Evolutionary conservation across 2,113 vertebrate species (phyloP).

Genomic region (Elephas maximus): DNA sequence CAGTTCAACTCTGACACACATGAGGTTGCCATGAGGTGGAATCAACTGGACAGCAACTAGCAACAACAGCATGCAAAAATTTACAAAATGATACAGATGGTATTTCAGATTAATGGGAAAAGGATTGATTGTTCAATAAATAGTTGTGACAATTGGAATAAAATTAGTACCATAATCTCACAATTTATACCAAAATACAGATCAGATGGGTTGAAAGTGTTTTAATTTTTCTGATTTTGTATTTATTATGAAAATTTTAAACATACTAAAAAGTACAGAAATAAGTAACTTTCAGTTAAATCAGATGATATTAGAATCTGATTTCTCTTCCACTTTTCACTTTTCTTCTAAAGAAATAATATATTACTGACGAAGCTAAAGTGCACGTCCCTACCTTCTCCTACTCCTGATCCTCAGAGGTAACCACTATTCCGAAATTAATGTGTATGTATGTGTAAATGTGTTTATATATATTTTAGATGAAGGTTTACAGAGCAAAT

Average conservation of each 20-base stretch:
- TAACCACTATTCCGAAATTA: conserved; percentile 26
- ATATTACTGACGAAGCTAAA: background rate
- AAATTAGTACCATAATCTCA: background rate
- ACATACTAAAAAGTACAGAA: background rate
- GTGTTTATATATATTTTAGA: background rate
- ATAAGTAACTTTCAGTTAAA: background rate
- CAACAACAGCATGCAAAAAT: background rate
- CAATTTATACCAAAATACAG: conserved; percentile 1
- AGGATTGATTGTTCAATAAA: background rate
- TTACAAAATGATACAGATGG: background rate
- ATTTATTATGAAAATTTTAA: conserved; percentile 15
- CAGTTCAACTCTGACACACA: no score
- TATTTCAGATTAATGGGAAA: conserved; percentile 17
- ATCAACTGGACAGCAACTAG: background rate
- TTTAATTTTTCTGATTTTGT: background rate
- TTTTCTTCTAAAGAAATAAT: background rate
- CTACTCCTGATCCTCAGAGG: background rate
- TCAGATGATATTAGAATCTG: background rate
- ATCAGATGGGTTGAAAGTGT: background rate
- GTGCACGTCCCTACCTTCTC: background rate
- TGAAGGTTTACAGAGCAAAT: no score
- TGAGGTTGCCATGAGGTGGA: no score
- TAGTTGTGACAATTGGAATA: background rate
- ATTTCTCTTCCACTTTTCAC: background rate
- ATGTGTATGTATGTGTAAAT: background rate